A percentile compares a stretch with the other conserved stretches of the same genome.
Conservation (phyloP, 2,888 invertebrate species). For the Aphidoletes aphidimyza region DNA sequence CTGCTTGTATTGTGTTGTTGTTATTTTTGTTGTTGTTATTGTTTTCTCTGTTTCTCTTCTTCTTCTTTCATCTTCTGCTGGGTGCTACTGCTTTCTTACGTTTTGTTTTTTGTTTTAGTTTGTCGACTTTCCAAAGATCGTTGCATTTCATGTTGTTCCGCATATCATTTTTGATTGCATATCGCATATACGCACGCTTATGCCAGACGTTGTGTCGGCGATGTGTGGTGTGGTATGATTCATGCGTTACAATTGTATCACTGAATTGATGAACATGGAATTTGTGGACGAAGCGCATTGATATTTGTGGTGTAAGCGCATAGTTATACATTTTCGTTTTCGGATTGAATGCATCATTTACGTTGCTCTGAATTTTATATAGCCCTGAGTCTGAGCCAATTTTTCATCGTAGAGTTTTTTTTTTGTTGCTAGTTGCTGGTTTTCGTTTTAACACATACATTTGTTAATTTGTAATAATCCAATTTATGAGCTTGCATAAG, state of each 20-base stretch:
- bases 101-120: neutral
- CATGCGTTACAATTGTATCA: neutral
- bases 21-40: neutral
- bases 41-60: neutral
- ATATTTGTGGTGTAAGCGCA: neutral
- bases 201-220: neutral
- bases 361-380: neutral
- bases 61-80: too few relatives aligned
- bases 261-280: too few relatives aligned
- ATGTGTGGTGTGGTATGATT: neutral
- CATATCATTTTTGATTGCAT: too few relatives aligned
- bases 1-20: neutral
- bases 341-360: too few relatives aligned
- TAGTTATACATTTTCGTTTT: too few relatives aligned
- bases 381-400: neutral
- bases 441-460: neutral
- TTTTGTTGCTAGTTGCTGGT: neutral
- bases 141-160: too few relatives aligned
- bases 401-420: neutral
- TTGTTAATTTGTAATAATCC: constrained; percentile 18
- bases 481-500: constrained; percentile 23
- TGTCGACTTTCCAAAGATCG: too few relatives aligned
- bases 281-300: neutral
- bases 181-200: too few relatives aligned
- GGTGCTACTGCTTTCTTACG: too few relatives aligned